Conservation (phyloP, 2,888 invertebrate species). For the Julus scanicus region DNA sequence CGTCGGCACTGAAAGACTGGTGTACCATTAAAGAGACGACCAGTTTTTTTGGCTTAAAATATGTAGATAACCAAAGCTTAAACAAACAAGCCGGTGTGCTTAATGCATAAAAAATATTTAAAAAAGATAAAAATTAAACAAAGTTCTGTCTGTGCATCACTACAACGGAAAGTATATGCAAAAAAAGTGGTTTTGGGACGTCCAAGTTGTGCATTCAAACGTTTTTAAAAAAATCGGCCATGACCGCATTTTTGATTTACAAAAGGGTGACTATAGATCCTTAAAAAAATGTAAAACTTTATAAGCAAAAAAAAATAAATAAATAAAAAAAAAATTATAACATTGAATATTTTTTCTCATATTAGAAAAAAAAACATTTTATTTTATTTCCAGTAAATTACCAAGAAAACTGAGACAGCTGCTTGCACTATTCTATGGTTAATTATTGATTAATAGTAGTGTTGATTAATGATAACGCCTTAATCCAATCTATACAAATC, state of each 20-base stretch:
- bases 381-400: not conserved
- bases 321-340: not conserved
- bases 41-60: no score
- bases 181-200: no score
- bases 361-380: not conserved
- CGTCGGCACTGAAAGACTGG: no score
- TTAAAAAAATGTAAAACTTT: not conserved
- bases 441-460: not conserved
- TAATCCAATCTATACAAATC: no score
- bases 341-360: no score
- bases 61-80: not conserved
- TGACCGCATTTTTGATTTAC: not conserved
- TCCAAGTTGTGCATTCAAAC: not conserved
- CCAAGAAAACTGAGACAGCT: not conserved
- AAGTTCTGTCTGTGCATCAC: not conserved
- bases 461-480: not conserved
- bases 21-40: no score
- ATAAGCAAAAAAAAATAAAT: not conserved
- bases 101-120: not conserved
- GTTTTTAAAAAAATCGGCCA: not conserved
- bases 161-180: not conserved
- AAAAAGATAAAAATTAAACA: not conserved
- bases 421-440: not conserved
- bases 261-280: not conserved
- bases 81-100: not conserved